Evolutionary conservation across 2,888 invertebrate genomes (phyloP).

Genomic region (Pinctada fucata): DNA sequence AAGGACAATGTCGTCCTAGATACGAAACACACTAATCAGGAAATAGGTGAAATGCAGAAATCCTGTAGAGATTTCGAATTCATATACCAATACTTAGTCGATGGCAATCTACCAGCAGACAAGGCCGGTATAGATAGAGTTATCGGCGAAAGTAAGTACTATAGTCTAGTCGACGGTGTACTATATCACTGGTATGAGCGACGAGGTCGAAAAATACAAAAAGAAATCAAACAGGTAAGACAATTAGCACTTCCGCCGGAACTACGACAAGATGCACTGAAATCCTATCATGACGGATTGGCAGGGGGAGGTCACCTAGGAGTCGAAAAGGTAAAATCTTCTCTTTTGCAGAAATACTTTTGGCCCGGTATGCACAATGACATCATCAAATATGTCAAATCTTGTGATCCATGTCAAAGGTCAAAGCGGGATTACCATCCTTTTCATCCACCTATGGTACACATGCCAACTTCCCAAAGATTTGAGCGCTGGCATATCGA

Average conservation of each 20-base stretch:
- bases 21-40: neutral
- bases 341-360: constrained; percentile 16
- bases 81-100: constrained; percentile 24
- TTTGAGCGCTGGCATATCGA: constrained; percentile 45
- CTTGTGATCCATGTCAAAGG: constrained; percentile 32
- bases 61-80: constrained; percentile 24
- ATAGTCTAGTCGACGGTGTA: constrained; percentile 19
- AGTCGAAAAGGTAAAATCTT: constrained; percentile 26
- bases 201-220: constrained; percentile 7
- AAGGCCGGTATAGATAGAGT: constrained; percentile 1
- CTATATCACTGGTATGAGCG: constrained; percentile 9
- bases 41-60: constrained; percentile 17
- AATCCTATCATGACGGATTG: constrained; percentile 32
- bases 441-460: constrained; percentile 26
- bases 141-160: constrained; percentile 25
- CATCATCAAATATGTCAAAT: constrained; percentile 23
- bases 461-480: constrained; percentile 22
- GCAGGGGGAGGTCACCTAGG: constrained; percentile 34
- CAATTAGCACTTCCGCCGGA: constrained; percentile 32
- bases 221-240: neutral
- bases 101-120: constrained; percentile 24
- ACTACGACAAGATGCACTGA: constrained; percentile 27
- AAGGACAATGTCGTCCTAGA: too few species aligned
- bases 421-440: constrained; percentile 25
- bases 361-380: constrained; percentile 16